Conservation (phyloP, 1,140 invertebrate species). For the Palaemon carinicauda region DNA sequence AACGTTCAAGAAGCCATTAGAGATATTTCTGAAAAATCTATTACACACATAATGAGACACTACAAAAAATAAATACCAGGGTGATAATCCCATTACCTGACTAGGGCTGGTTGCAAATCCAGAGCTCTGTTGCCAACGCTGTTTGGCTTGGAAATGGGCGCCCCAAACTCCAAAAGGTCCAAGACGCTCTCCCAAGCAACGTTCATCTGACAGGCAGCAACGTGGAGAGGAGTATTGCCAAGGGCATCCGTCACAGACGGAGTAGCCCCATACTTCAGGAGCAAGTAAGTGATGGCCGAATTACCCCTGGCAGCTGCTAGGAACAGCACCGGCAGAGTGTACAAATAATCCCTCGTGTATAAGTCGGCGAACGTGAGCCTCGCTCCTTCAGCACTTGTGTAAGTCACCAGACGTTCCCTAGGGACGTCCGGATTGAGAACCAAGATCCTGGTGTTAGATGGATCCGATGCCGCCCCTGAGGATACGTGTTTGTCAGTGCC, state of each 20-base stretch:
- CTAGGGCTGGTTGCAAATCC: slow-evolving; percentile 66
- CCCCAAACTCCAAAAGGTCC: slow-evolving; percentile 69
- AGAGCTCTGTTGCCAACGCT: slow-evolving; percentile 65
- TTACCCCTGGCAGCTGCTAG: slow-evolving; percentile 69
- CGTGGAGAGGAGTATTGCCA: slow-evolving; percentile 70
- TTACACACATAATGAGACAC: too few species aligned
- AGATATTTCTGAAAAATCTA: not conserved
- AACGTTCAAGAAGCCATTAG: not conserved
- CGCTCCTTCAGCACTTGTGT: slow-evolving; percentile 38
- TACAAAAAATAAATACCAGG: too few species aligned
- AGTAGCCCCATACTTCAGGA: slow-evolving; percentile 70
- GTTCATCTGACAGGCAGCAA: slow-evolving; percentile 67
- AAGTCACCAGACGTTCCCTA: slow-evolving; percentile 36
- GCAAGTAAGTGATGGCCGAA: slow-evolving; percentile 67
- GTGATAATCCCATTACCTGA: slow-evolving; percentile 46
- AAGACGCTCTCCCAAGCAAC: slow-evolving; percentile 69
- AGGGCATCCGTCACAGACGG: slow-evolving; percentile 67
- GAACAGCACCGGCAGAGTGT: slow-evolving; percentile 69
- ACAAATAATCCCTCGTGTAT: slow-evolving; percentile 68
- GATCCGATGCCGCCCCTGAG: not conserved
- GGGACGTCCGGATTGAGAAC: slow-evolving; percentile 50
- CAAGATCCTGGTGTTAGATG: slow-evolving; percentile 25
- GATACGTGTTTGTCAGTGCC: not conserved
- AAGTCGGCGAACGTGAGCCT: slow-evolving; percentile 62
- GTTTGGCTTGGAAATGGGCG: slow-evolving; percentile 66